Evolutionary conservation across 2,888 invertebrate species (phyloP).

Genomic region (Petrolisthes cinctipes): DNA sequence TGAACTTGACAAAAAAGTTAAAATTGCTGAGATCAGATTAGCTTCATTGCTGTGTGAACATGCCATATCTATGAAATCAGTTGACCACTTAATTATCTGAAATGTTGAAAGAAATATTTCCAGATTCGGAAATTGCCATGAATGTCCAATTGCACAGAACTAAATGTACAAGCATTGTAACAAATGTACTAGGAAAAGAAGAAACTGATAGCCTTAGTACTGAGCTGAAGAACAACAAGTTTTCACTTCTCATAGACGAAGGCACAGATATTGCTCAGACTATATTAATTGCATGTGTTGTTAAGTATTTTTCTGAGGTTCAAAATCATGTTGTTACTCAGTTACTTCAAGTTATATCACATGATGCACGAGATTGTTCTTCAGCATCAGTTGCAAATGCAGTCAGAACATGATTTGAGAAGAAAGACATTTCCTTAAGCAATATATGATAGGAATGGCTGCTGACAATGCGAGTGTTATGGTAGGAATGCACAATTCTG

Average conservation of each 20-base stretch:
- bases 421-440: constrained; percentile 33
- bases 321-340: constrained; percentile 33
- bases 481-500: constrained; percentile 22
- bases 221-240: constrained; percentile 29
- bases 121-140: constrained; percentile 33
- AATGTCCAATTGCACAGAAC: constrained; percentile 33
- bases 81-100: constrained; percentile 35
- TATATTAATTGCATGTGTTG: constrained; percentile 30
- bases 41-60: constrained; percentile 26
- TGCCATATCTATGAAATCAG: constrained; percentile 29
- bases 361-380: constrained; percentile 29
- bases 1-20: constrained; percentile 20
- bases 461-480: constrained; percentile 34
- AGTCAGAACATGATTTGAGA: constrained; percentile 28
- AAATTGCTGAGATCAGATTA: constrained; percentile 29
- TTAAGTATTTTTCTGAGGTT: constrained; percentile 23
- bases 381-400: constrained; percentile 27
- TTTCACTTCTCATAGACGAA: constrained; percentile 35
- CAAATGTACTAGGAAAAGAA: constrained; percentile 31
- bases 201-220: constrained; percentile 18
- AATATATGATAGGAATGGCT: constrained; percentile 40
- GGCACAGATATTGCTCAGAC: constrained; percentile 36
- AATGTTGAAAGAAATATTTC: constrained; percentile 30
- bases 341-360: constrained; percentile 27
- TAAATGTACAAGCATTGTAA: constrained; percentile 35